Base-by-base conservation (phyloP, 2,797 vertebrate genomes). In the Oreochromis mossambicus region DNA sequence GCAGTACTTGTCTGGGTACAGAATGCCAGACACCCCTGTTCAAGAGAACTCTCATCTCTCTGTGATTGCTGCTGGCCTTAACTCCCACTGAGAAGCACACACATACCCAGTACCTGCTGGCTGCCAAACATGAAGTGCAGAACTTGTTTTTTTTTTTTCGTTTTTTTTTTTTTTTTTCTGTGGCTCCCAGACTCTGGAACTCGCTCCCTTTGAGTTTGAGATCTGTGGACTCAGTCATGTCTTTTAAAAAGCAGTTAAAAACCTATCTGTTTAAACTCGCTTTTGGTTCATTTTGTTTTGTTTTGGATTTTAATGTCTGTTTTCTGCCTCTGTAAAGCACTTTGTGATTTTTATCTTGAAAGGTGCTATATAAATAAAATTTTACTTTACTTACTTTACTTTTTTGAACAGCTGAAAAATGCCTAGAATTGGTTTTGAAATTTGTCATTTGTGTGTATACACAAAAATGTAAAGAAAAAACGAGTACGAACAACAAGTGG, bases 21-120 rank as follows among this genome's bases (percentile, higher is more conserved):
- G 63, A 88, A 86, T 77, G 55, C 66, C 76, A 87, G 77, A 85
- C 80, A 70, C 51, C 29, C 34, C 10, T 68, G 81, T 89, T 91
- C 52, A 83, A 85, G 86, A 79, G 81, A 80, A 83, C 81, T 68
- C 86, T 90, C 75, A 81, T 89, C 56, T 91, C 77, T 32, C 52
- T 75, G 68, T 76, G 82, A 84, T 84, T 34, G 24, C 78, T 87
- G 77, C 41, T 81, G 86, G 82, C 87, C 81, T 73, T 54, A 83
- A 68, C 78, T 73, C 81, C 87, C 66, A 84, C 85, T 54, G 84
- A 91, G 68, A 80, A 80, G 63, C 32, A 48, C 63, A 56, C 51
- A 63, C 61, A 78, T 43, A 8, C 51, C 58, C 54, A 46, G 50
- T n/a, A 83, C 50, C 68, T 76, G 54, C 89, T 88, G 83, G 70